A percentile compares a stretch with the other conserved stretches of the same genome.
Conservation (phyloP, 2,888 invertebrate species). For the Seladonia tumulorum region DNA sequence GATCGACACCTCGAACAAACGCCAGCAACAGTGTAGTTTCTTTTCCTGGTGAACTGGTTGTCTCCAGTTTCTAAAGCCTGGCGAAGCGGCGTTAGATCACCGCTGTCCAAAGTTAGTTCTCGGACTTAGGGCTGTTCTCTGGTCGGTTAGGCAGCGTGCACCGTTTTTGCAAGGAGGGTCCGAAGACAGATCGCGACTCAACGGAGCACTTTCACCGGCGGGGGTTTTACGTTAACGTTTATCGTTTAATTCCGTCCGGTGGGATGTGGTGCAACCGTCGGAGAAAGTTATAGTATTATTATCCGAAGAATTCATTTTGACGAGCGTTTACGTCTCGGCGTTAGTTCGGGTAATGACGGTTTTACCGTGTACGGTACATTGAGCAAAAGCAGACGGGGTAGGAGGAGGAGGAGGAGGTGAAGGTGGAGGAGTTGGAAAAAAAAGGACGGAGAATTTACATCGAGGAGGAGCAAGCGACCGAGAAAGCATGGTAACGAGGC, state of each 20-base stretch:
- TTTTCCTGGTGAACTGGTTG: background rate
- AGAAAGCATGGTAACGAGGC: conserved; percentile 58
- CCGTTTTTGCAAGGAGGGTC: background rate
- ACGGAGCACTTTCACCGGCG: background rate
- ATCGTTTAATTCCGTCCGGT: background rate
- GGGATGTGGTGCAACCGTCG: background rate
- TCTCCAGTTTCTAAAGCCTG: background rate
- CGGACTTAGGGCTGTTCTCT: background rate
- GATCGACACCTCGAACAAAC: background rate
- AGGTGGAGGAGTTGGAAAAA: no score
- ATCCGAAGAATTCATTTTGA: background rate
- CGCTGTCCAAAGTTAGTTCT: conserved; percentile 5
- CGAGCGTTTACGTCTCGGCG: background rate
- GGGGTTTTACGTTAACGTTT: background rate
- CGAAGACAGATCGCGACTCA: conserved; percentile 3
- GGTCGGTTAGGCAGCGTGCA: background rate
- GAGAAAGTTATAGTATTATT: background rate
- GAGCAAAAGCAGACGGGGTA: conserved; percentile 8
- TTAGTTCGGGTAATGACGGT: background rate
- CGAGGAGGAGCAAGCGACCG: conserved; percentile 35
- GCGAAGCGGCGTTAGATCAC: background rate
- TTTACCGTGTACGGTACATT: conserved; percentile 19
- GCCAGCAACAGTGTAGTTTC: background rate
- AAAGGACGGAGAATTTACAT: conserved; percentile 17
- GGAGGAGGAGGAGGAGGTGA: conserved; percentile 14